These are phyloP conservation scores for Todiramphus chloris DNA, from an alignment of 2,113 vertebrate species.

Conservation along the genomic window DNA sequence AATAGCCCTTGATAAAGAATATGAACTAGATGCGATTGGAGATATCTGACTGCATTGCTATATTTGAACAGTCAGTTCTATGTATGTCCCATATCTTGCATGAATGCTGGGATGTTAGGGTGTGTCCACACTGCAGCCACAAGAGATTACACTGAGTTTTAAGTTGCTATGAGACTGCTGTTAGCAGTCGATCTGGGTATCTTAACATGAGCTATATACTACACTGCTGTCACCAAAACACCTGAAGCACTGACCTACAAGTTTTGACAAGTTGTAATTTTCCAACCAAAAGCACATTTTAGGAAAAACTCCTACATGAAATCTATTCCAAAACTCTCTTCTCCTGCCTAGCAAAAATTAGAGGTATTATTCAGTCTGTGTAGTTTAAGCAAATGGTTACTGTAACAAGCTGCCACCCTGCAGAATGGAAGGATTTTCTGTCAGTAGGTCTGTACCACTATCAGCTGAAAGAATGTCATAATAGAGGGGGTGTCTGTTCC, in stretches of 20 bases:
- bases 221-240: background rate
- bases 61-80: background rate
- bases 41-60: background rate
- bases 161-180: background rate
- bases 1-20: background rate
- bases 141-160: background rate
- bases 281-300: background rate
- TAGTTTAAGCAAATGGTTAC: background rate
- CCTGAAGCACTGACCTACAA: background rate
- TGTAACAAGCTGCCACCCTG: background rate
- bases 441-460: background rate
- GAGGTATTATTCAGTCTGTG: background rate
- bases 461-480: background rate
- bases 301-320: background rate
- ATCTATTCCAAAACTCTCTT: background rate
- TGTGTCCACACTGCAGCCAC: background rate
- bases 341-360: background rate
- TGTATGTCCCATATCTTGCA: background rate
- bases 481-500: fast-evolving
- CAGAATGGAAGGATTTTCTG: background rate
- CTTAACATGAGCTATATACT: background rate
- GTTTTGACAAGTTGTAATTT: background rate
- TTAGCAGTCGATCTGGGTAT: background rate
- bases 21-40: background rate
- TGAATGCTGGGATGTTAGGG: background rate